phyloP scores from a whole-genome alignment of 2,113 vertebrate species.

The Notarius lentiginosus region DNA sequence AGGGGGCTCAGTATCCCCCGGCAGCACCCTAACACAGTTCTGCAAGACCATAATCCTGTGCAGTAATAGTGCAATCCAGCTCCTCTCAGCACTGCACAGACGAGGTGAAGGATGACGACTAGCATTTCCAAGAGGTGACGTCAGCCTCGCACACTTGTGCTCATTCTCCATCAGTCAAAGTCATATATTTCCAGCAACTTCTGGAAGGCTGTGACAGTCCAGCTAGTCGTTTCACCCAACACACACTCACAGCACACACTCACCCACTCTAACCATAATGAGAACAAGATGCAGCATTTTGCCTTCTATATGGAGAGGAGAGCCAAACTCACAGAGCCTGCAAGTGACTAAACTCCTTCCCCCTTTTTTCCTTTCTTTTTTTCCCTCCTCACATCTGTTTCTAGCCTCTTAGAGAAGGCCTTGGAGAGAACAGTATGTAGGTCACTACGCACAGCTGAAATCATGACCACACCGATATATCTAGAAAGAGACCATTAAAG shows the following conservation, averaged over 20 bases:
- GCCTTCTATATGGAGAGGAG: slow-evolving; percentile 6
- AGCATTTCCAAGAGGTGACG: slow-evolving; percentile 27
- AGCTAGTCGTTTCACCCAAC: background rate
- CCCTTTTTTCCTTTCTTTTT: background rate
- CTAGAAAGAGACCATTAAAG: slow-evolving; percentile 36
- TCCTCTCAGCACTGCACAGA: background rate
- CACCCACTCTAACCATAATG: slow-evolving; percentile 45
- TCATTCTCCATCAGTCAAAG: slow-evolving; percentile 29
- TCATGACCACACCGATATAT: slow-evolving; percentile 41
- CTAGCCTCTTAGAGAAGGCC: slow-evolving; percentile 30
- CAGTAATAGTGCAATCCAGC: background rate
- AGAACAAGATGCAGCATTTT: slow-evolving; percentile 48
- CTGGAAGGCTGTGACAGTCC: slow-evolving; percentile 21
- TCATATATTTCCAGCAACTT: slow-evolving; percentile 32
- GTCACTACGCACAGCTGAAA: slow-evolving; percentile 41
- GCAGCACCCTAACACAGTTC: background rate
- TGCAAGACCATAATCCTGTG: background rate
- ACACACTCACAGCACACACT: slow-evolving; percentile 17
- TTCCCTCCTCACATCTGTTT: slow-evolving; percentile 46
- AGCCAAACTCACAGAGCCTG: slow-evolving; percentile 35
- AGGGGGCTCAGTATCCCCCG: too few species aligned
- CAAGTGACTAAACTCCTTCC: slow-evolving; percentile 34
- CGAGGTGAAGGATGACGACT: slow-evolving; percentile 20
- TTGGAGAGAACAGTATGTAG: slow-evolving; percentile 28
- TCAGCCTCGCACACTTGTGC: slow-evolving; percentile 24